Base-by-base conservation (phyloP, 2,113 vertebrate genomes). In the Sinosuthora webbiana region DNA sequence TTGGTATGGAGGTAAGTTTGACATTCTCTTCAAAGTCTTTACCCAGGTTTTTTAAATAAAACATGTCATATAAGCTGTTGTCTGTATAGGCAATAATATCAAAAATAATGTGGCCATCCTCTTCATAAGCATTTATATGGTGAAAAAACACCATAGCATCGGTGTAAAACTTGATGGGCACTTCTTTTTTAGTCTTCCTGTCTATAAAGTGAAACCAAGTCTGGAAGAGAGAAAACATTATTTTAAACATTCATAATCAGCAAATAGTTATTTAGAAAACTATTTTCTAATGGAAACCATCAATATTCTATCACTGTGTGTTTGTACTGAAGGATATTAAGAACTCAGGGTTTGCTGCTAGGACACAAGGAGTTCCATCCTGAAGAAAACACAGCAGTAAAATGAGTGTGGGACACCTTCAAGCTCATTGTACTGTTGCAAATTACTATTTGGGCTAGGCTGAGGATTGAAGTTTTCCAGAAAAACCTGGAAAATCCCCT, bases 41-140 rank as follows among this genome's bases (percentile, higher is more conserved):
- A 44, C 15, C 95, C 80, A 99, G 76, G 73, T 98, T 99, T 95
- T 96, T 98, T 91, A 99, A 63, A 93, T 99, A 99, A 97, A 99
- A 99, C 98, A 98, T 98, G 1, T 99, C 95, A 79, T 99, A 99
- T 17, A 99, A 98, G 62, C 98, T 98, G 59, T 79, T 97, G 78
- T 99, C 98, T 20, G 94, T 42, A 30, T 99, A 99, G 84, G 98
- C 95, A 25, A 99, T 98, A 59, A 99, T 87, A 9, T 99, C 99
- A 28, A 99, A 98, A 69, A 99, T 15, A 31, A 99, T 76, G n/a
- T 99, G 98, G 59, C 98, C 98, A 0, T 99, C 98, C 1, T 99
- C 98, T 95, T 99, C 99, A 11, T 98, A 99, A 68, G 99, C 99
- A 5, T 99, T 99, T 85, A 99, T 79, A 1, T 99, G 99, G 93